Evolutionary conservation across 2,888 invertebrate genomes (phyloP).

Genomic region (Junonia oenone): DNA sequence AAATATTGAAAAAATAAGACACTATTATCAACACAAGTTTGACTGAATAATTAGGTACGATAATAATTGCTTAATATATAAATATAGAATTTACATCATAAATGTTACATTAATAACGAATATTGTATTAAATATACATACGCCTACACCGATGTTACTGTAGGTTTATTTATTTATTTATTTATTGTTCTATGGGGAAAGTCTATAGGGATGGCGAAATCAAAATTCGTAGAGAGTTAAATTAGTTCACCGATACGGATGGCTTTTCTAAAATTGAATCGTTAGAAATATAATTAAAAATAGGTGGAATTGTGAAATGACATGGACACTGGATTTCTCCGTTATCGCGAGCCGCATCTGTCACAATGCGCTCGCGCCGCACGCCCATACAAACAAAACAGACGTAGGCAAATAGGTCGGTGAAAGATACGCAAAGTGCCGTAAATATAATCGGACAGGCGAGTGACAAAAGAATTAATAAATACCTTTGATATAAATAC

Average conservation of each 20-base stretch:
- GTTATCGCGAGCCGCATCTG: slow-evolving; percentile 19
- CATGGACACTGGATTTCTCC: slow-evolving; percentile 13
- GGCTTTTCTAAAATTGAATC: not conserved
- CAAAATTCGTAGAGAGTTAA: too few relatives aligned
- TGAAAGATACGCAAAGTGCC: not conserved
- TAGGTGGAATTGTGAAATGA: slow-evolving; percentile 6
- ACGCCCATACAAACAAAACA: slow-evolving; percentile 6
- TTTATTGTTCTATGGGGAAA: too few relatives aligned
- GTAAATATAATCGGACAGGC: not conserved
- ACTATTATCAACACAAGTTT: too few relatives aligned
- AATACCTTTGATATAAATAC: not conserved
- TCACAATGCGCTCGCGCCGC: slow-evolving; percentile 6
- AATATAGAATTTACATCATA: too few relatives aligned
- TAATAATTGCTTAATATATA: too few relatives aligned
- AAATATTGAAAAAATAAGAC: not conserved
- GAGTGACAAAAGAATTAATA: not conserved
- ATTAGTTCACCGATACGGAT: too few relatives aligned
- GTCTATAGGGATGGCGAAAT: too few relatives aligned
- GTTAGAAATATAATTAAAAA: slow-evolving; percentile 3
- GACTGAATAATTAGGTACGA: too few relatives aligned
- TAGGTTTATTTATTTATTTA: too few relatives aligned
- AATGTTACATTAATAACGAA: too few relatives aligned
- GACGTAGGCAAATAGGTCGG: slow-evolving; percentile 5
- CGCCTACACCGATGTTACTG: too few relatives aligned
- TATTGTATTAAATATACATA: too few relatives aligned